Conservation (phyloP, 2,113 vertebrate species). For the Rhegmatorhina hoffmannsi region DNA sequence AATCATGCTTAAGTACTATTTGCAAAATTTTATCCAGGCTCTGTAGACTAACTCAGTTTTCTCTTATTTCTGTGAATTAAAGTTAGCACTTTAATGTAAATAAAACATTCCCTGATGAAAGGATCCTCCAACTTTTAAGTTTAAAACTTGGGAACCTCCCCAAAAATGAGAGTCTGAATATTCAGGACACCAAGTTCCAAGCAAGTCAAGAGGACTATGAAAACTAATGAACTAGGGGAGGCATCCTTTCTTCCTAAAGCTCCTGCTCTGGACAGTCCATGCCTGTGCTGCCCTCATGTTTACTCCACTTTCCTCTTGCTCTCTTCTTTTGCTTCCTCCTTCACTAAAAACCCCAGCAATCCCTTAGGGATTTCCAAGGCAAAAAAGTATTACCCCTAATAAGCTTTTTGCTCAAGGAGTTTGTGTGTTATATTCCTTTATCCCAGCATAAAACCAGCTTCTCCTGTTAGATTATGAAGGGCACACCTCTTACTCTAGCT, state of each 20-base stretch:
- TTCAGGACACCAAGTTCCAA: not conserved
- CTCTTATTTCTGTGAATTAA: not conserved
- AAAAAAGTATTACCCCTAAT: not conserved
- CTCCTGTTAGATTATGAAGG: not conserved
- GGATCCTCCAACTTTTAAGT: not conserved
- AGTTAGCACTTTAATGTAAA: not conserved
- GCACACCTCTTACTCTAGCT: not conserved
- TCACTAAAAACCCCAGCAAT: not conserved
- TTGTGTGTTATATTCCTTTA: not conserved
- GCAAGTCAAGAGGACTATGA: not conserved
- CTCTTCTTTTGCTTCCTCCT: not conserved
- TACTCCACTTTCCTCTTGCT: not conserved
- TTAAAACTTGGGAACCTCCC: not conserved
- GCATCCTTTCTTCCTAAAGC: not conserved
- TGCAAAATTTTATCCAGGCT: not conserved
- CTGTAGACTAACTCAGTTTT: not conserved
- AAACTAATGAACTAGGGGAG: not conserved
- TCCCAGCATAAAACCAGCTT: not conserved
- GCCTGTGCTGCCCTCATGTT: not conserved
- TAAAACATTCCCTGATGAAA: not conserved
- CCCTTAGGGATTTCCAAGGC: not conserved
- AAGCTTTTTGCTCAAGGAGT: not conserved
- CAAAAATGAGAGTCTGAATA: not conserved
- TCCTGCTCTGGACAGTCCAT: not conserved
- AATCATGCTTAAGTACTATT: not conserved